Evolutionary conservation across 2,797 vertebrate genomes (phyloP), one percentile per base, ranked within the genome.

Genomic region (Halcyon smyrnensis): DNA sequence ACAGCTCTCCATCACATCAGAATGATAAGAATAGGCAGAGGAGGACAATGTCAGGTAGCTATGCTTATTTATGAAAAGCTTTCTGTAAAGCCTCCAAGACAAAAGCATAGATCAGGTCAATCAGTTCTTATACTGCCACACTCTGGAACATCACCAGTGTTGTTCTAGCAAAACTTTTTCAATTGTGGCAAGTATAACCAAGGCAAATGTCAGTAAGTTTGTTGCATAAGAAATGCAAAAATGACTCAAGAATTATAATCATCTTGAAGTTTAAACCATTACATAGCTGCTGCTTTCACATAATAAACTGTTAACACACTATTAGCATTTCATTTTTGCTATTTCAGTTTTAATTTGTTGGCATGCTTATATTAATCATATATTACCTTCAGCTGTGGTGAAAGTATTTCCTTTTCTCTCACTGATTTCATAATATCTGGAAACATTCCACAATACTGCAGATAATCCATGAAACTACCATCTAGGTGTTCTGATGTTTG

Each of bases 361-460:
- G 7, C 27, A 34, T 28, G 53, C 13, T 71, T 32, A 18, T 8
- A 46, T 63, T 36, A 74, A 56, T 24, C 15, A 73, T 3, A 20
- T 8, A 25, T 96, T 97, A 99, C 99, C 98, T 99, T 99, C 86
- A 99, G 97, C 59, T 99, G 98, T 46, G 98, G 98, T 15, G 98
- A 98, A 45, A 99, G 96, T 39, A 98, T 91, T 46, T 99, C 99
- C 41, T 94, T 97, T 84, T 97, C 97, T 85, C 81, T 97, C 85
- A 94, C 50, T 13, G 92, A 59, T 15, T 86, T 94, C 73, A 37
- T 92, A 1, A 91, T 87, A 3, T 96, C 97, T 16, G 95, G 98
- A 93, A 98, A 97, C 93, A 98, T 98, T 95, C 98, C 98, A 67
- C 97, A 54, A 87, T 97, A 96, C 30, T 39, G 98, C 68, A 98